A percentile compares a stretch with the other conserved stretches of the same genome.
phyloP scores from a whole-genome alignment of 2,888 invertebrate species.

The Melolontha melolontha region DNA sequence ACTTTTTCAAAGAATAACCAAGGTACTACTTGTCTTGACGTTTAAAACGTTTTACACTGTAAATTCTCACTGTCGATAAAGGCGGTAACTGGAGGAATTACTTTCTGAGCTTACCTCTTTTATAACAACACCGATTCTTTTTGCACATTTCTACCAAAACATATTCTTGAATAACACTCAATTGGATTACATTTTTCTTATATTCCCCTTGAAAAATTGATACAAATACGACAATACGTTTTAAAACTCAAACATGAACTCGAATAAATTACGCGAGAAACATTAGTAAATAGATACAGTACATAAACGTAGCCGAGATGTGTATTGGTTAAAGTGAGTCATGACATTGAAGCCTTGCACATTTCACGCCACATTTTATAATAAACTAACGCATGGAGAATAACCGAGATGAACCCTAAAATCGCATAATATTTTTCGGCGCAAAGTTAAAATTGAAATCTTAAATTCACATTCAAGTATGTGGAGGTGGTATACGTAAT shows the following conservation, averaged over 20 bases:
- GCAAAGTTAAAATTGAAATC: neutral
- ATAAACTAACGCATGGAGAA: constrained; percentile 3
- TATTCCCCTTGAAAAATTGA: neutral
- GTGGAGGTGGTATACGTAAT: neutral
- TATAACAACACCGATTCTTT: constrained; percentile 14
- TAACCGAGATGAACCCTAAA: neutral
- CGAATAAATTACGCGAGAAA: constrained; percentile 23
- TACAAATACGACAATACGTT: neutral
- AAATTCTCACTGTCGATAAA: neutral
- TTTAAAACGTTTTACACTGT: neutral
- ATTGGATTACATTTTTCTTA: constrained; percentile 1
- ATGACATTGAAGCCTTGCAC: constrained; percentile 30
- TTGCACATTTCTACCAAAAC: neutral
- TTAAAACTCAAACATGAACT: constrained; percentile 1
- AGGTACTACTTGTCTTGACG: too few species aligned
- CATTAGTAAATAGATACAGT: constrained; percentile 9
- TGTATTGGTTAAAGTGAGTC: constrained; percentile 25
- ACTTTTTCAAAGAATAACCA: too few species aligned
- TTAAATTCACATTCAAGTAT: neutral
- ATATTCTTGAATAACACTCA: neutral
- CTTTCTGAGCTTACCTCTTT: constrained; percentile 31
- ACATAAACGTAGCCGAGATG: constrained; percentile 22
- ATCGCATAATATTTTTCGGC: neutral
- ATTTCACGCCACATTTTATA: constrained; percentile 32
- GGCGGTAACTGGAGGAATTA: constrained; percentile 5